phyloP scores from a whole-genome alignment of 2,888 invertebrate genomes.

The Phortica okadai region DNA sequence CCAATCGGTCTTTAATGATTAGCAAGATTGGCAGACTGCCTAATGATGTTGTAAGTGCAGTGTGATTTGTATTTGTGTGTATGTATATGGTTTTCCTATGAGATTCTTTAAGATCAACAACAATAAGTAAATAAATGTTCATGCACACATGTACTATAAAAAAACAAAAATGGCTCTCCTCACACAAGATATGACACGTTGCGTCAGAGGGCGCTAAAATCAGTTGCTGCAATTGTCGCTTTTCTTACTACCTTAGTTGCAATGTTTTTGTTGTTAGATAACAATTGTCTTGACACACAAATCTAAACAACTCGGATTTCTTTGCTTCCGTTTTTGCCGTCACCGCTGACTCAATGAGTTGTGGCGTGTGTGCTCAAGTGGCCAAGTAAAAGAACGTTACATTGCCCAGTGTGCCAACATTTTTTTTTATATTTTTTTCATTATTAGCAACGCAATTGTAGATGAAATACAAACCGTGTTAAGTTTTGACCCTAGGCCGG shows the following conservation, averaged over 20 bases:
- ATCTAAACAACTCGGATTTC: conserved; percentile 44
- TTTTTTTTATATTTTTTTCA: conserved; percentile 10
- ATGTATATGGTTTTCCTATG: too few relatives aligned
- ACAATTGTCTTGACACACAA: conserved; percentile 64
- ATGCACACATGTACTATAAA: too few relatives aligned
- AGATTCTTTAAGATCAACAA: too few relatives aligned
- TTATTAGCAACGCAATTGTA: conserved; percentile 41
- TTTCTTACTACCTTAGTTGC: not conserved
- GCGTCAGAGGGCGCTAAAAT: too few relatives aligned
- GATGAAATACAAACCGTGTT: conserved; percentile 66
- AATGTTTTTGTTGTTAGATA: conserved; percentile 10
- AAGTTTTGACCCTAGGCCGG: conserved; percentile 68
- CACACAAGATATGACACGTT: too few relatives aligned
- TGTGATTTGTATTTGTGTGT: not conserved
- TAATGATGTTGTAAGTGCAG: conserved; percentile 43
- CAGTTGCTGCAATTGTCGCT: too few relatives aligned
- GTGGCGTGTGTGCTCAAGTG: conserved; percentile 60
- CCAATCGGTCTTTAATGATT: conserved; percentile 15
- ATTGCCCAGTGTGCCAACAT: conserved; percentile 57
- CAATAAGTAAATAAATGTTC: too few relatives aligned
- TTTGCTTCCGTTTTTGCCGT: conserved; percentile 46
- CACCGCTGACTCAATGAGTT: conserved; percentile 15
- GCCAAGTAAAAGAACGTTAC: conserved; percentile 41
- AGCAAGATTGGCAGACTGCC: conserved; percentile 50
- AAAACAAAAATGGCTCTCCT: too few relatives aligned